Evolutionary conservation across 2,888 invertebrate species (phyloP), one percentile per base, ranked within the genome.

Genomic region (Tineola bisselliella): DNA sequence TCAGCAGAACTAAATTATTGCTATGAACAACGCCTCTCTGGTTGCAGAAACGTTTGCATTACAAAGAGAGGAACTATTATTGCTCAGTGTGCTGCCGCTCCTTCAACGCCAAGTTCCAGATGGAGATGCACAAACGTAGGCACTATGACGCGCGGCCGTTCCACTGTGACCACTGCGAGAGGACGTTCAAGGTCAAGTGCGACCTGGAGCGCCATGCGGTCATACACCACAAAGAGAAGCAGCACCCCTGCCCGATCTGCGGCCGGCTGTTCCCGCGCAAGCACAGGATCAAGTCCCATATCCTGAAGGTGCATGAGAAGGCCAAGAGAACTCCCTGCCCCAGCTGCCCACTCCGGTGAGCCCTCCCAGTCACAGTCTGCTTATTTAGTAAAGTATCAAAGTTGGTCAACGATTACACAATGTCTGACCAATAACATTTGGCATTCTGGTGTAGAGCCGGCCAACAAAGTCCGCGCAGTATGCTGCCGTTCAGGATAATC

Each of bases 61-160:
- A 72, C 0, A 66, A 66, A 3, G 1, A 64, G 0, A 64, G 62
- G 0, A 38, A 63, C 0, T 68, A 66, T 19, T 61, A 63, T 0
- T 83, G 83, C n/a, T 74, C 75, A 0, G 64, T 82, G 0, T 83
- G 83, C 63, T 74, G 72, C 0, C 6, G 60, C 0, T 33, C 25
- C 0, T 1, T 76, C 11, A 69, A 64, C 33, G 68, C 64, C 3
- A 58, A 65, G 58, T 79, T 2, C 79, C 25, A 25, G 15, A 44
- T 84, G 61, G 4, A 31, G 0, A 1, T 62, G 0, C 83, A 84
- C 44, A 63, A 79, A 63, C 59, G 67, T 0, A 63, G 67, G 0
- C 83, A 84, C 52, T 61, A 75, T 0, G 66, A 70, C 1, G 64
- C 68, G 0, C 62, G 69, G 0, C 79, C 81, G 0, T 80, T 72